Evolutionary conservation across 2,797 vertebrate genomes (phyloP), one percentile per base, ranked within the genome.

Genomic region (Alfaro cultratus): DNA sequence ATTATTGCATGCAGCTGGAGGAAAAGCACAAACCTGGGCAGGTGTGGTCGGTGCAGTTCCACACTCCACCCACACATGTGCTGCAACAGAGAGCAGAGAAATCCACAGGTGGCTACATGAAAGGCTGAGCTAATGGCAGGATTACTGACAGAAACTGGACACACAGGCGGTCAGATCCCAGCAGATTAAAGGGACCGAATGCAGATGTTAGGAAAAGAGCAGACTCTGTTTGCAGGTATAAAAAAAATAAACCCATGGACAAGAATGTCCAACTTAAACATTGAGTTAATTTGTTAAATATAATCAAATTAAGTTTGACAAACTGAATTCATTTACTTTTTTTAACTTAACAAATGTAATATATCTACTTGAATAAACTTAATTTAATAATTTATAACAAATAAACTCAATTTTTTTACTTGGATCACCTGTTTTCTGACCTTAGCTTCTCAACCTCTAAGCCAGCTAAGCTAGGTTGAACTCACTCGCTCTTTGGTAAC

Each of bases 31-130:
- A 94, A 99, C 98, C 98, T 94, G 98, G 97, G 86, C 98, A 99
- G 51, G 95, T 96, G 82, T 96, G 87, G 21, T 97, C 95, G 16
- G 97, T 98, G 93, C 98, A 99, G 91, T 96, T 95, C 98, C 98
- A 99, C 81, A 93, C 96, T 87, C 98, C 97, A 39, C 96, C 97
- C 57, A 87, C 26, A 76, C 98, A 99, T 18, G 97, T 97, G 94
- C 98, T 99, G 94, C 88, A 87, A 93, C 73, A 93, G 84, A 94
- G 83, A 94, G 83, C 85, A 85, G 83, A 92, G 83, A 91, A 53
- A 64, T 88, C 78, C 83, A 88, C 87, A 93, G 89, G 89, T 92
- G 91, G 80, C 26, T 81, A 89, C 81, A 89, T 87, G 87, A 92
- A 88, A 89, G 74, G 34, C 85, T 34, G 74, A 80, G 72, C 82